Evolutionary conservation across 2,888 invertebrate genomes (phyloP).

Genomic region (Microplitis manilae): DNA sequence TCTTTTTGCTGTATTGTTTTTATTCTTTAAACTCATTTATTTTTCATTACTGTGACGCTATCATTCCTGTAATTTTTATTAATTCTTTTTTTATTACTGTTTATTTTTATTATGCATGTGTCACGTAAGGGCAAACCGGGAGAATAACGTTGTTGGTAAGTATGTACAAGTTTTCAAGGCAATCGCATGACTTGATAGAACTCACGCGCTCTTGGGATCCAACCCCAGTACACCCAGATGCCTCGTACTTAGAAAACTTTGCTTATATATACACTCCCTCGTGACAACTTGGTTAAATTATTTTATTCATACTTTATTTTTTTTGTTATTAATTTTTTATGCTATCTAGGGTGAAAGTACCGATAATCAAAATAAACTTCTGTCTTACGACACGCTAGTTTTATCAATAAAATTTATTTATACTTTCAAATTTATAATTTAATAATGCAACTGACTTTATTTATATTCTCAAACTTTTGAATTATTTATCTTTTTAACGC

Average conservation of each 20-base stretch:
- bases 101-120: neutral
- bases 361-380: neutral
- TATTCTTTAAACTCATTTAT: neutral
- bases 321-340: conserved; percentile 11
- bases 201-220: conserved; percentile 39
- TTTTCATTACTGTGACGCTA: neutral
- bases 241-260: conserved; percentile 48
- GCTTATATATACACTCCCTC: conserved; percentile 32
- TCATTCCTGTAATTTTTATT: neutral
- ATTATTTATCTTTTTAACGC: neutral
- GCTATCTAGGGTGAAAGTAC: neutral
- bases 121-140: neutral
- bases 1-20: neutral
- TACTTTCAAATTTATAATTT: neutral
- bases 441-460: neutral
- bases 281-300: conserved; percentile 38
- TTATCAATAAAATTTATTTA: conserved; percentile 1
- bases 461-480: neutral
- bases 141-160: conserved; percentile 1
- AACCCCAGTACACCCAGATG: conserved; percentile 53
- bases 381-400: neutral
- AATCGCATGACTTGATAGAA: conserved; percentile 37
- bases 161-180: conserved; percentile 27
- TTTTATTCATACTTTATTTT: conserved; percentile 36
- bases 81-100: neutral